phyloP scores from a whole-genome alignment of 1,140 invertebrate species.

The Coptotermes formosanus region DNA sequence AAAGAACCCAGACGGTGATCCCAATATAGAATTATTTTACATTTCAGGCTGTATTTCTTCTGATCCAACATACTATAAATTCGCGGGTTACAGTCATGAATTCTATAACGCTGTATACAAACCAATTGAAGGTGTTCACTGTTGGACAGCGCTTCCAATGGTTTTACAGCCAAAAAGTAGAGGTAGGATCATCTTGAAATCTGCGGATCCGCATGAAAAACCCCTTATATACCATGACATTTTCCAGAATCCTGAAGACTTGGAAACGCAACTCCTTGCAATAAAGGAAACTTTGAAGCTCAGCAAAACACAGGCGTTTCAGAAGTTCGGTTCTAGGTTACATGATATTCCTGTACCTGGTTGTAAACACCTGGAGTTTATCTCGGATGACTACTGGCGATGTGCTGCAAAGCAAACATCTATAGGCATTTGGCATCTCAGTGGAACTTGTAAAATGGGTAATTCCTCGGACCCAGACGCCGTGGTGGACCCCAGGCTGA shows the following conservation, averaged over 20 bases:
- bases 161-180: constrained; percentile 70
- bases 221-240: constrained; percentile 85
- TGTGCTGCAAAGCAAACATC: constrained; percentile 68
- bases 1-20: constrained; percentile 60
- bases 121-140: constrained; percentile 52
- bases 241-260: constrained; percentile 62
- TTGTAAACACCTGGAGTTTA: constrained; percentile 62
- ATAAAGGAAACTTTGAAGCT: constrained; percentile 60
- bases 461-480: constrained; percentile 60
- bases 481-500: constrained; percentile 68
- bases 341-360: constrained; percentile 60
- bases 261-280: constrained; percentile 61
- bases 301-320: constrained; percentile 57
- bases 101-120: constrained; percentile 55
- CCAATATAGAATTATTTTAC: constrained; percentile 73
- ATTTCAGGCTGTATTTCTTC: constrained; percentile 54
- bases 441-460: constrained; percentile 86
- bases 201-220: constrained; percentile 67
- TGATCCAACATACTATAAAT: constrained; percentile 51
- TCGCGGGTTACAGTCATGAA: constrained; percentile 56
- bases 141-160: constrained; percentile 67
- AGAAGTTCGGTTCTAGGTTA: constrained; percentile 57
- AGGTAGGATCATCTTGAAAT: constrained; percentile 66
- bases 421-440: constrained; percentile 72
- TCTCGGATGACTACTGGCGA: constrained; percentile 69